phyloP scores from a whole-genome alignment of 2,797 vertebrate genomes.

The Catostomus latipinnis region DNA sequence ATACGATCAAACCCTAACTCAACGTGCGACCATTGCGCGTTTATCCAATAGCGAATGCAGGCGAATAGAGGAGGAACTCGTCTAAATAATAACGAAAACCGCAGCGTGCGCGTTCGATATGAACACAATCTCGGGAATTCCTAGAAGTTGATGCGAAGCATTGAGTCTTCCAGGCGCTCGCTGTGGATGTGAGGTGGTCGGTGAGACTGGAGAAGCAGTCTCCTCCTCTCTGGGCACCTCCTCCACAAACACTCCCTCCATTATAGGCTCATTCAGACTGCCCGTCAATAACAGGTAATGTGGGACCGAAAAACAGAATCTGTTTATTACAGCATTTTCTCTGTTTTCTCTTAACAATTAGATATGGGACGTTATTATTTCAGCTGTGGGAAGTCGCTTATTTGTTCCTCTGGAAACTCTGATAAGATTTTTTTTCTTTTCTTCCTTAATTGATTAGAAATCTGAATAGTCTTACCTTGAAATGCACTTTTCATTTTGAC shows the following conservation, averaged over 20 bases:
- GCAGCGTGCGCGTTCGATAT: background rate
- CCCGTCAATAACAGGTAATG: background rate
- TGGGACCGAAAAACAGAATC: background rate
- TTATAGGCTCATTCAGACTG: background rate
- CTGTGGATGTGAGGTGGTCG: constrained; percentile 29
- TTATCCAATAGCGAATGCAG: background rate
- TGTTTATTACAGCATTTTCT: background rate
- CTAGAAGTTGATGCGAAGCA: constrained; percentile 8
- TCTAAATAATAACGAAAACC: constrained; percentile 7
- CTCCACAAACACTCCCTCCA: constrained; percentile 2
- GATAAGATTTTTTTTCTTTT: background rate
- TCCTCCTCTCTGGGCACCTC: constrained; percentile 40
- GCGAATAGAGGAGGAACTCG: background rate
- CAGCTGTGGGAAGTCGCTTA: background rate
- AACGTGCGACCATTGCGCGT: background rate
- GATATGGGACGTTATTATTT: no score
- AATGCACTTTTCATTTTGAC: background rate
- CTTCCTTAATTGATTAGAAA: background rate
- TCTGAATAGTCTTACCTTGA: background rate
- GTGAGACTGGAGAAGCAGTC: constrained; percentile 19
- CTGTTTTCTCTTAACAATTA: background rate
- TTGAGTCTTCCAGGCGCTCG: background rate
- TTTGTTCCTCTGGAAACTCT: background rate
- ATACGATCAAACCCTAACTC: background rate
- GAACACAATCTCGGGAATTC: constrained; percentile 6